Evolutionary conservation across 2,888 invertebrate genomes (phyloP).

Genomic region (Camponotus fellah): DNA sequence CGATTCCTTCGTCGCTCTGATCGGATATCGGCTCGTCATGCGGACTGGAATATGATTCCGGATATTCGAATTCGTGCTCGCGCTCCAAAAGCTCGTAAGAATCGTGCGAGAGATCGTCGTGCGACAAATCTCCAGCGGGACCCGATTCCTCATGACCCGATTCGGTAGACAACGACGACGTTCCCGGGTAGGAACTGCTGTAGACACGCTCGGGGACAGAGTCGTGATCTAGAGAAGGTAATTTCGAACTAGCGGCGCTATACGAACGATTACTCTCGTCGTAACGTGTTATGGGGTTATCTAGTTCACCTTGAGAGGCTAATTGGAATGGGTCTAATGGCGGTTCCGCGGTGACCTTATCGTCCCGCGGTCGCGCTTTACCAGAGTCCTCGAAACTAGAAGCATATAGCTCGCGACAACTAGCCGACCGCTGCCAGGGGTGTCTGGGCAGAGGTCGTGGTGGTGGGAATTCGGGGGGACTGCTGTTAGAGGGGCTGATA

Average conservation of each 20-base stretch:
- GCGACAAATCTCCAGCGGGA: slow-evolving; percentile 90
- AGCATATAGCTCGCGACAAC: slow-evolving; percentile 94
- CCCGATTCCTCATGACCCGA: slow-evolving; percentile 88
- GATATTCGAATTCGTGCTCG: slow-evolving; percentile 85
- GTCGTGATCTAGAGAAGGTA: slow-evolving; percentile 90
- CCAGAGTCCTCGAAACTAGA: slow-evolving; percentile 92
- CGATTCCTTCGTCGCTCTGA: slow-evolving; percentile 86
- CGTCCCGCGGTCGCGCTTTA: slow-evolving; percentile 87
- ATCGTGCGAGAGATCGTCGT: slow-evolving; percentile 95
- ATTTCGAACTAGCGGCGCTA: slow-evolving; percentile 89
- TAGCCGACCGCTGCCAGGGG: slow-evolving; percentile 93
- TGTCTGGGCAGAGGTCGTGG: slow-evolving; percentile 86
- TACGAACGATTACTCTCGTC: slow-evolving; percentile 90
- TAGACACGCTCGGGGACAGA: slow-evolving; percentile 91
- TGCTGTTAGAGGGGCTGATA: slow-evolving; percentile 86
- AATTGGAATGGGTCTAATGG: slow-evolving; percentile 80
- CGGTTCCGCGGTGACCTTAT: slow-evolving; percentile 68
- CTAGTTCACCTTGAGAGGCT: slow-evolving; percentile 87
- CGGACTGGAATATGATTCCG: slow-evolving; percentile 84
- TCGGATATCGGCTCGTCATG: slow-evolving; percentile 82
- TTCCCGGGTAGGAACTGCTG: slow-evolving; percentile 95
- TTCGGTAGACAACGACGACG: slow-evolving; percentile 89
- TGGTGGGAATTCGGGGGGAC: slow-evolving; percentile 85
- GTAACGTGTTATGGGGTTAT: slow-evolving; percentile 91
- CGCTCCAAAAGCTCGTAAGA: slow-evolving; percentile 95